phyloP scores from a whole-genome alignment of 2,888 invertebrate species.

The Melanophora roralis region DNA sequence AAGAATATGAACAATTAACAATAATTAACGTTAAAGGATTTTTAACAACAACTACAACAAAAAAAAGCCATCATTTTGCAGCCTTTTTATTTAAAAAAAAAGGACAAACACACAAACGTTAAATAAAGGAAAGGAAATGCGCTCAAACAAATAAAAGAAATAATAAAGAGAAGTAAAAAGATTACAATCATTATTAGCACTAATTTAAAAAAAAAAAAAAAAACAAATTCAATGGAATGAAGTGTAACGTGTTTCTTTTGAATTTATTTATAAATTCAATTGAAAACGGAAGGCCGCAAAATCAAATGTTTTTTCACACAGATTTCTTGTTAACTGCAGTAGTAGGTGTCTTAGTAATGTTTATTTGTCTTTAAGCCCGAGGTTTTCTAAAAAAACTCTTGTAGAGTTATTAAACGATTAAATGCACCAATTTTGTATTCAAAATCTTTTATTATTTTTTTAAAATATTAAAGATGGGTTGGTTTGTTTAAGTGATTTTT shows the following conservation, averaged over 20 bases:
- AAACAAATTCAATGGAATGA: conserved; percentile 33
- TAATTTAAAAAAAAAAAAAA: conserved; percentile 42
- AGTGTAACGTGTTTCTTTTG: neutral
- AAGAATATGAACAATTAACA: conserved; percentile 26
- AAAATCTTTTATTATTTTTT: too few relatives aligned
- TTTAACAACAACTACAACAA: conserved; percentile 8
- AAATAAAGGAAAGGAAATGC: neutral
- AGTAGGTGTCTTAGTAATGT: too few relatives aligned
- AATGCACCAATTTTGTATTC: neutral
- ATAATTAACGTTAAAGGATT: conserved; percentile 39
- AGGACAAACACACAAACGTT: neutral
- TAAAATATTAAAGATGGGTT: too few relatives aligned
- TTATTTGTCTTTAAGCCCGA: neutral
- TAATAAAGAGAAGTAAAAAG: neutral
- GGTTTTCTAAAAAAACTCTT: neutral
- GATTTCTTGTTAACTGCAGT: neutral
- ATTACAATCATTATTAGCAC: conserved; percentile 28
- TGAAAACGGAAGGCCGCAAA: neutral
- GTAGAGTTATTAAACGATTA: neutral
- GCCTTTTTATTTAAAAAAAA: neutral
- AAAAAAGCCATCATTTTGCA: neutral
- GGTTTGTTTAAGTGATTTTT: too few relatives aligned
- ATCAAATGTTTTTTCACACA: conserved; percentile 6
- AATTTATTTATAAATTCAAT: neutral
- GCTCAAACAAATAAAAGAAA: neutral